A percentile compares a stretch with the other conserved stretches of the same genome.
Evolutionary conservation across 1,140 invertebrate species (phyloP).

Genomic region (Grapholita molesta): DNA sequence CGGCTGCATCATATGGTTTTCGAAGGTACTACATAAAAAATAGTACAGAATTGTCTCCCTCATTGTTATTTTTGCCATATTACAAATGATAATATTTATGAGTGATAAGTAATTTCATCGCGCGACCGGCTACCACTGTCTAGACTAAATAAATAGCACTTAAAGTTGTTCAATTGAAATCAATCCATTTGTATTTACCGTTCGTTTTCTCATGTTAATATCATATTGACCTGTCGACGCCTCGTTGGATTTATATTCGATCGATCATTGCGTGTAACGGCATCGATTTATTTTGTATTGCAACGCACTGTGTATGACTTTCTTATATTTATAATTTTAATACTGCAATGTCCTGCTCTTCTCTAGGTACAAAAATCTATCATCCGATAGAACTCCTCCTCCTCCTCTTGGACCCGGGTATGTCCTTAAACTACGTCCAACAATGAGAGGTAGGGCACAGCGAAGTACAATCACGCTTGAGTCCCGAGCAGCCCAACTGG

Average conservation of each 20-base stretch:
- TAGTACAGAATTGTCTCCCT: background rate
- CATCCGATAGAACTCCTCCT: no score
- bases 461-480: no score
- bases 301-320: background rate
- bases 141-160: conserved; percentile 8
- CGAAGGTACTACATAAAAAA: background rate
- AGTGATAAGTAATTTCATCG: background rate
- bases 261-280: conserved; percentile 4
- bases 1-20: no score
- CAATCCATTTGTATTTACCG: conserved; percentile 28
- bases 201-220: conserved; percentile 35
- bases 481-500: no score
- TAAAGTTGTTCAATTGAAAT: conserved; percentile 20
- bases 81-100: background rate
- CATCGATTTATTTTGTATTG: background rate
- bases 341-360: no score
- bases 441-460: no score
- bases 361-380: no score
- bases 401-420: no score
- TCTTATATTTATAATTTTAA: background rate
- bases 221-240: conserved; percentile 8
- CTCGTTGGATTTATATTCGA: conserved; percentile 9
- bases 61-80: background rate
- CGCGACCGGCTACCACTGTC: background rate
- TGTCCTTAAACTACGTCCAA: background rate